Evolutionary conservation across 2,888 invertebrate species (phyloP), one percentile per base, ranked within the genome.

Genomic region (Oscheius sp.): DNA sequence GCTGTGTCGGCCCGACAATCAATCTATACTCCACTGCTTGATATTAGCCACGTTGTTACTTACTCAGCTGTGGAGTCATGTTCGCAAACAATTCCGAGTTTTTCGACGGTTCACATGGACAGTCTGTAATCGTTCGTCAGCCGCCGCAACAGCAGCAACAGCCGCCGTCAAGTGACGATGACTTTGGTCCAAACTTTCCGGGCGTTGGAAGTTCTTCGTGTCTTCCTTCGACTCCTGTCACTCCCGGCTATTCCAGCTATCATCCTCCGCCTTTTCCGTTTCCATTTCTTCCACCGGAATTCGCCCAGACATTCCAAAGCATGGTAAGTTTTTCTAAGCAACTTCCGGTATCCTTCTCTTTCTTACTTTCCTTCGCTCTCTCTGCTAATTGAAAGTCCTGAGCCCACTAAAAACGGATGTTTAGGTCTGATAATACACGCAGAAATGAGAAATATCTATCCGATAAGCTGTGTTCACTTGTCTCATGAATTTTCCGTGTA

Each of bases 21-120:
- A 61, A 61, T 61, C 61, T 45, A 61, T 61, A 61, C 61, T 45
- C n/a, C 42, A 31, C 23, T 29, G 42, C 23, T 45, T 42, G 61
- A 39, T 61, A 61, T 61, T 61, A 61, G 61, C 25, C 61, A 61
- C 61, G 61, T 61, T 61, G 61, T 45, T 64, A 48, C 64, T 64
- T 64, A 64, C 64, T 64, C 64, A 64, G 64, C 64, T 33, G 48
- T 48, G 64, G 48, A 64, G 64, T 64, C 64, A 64, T 64, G 64
- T 64, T 64, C 64, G 64, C 64, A 64, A 64, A 64, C 50, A 64
- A 46, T 64, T 50, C 48, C 34, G 48, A 48, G 33, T 64, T 48
- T 34, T 64, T 64, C 48, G 64, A 64, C 33, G 48, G 33, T 17
- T 46, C 64, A 34, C 48, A 48, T 4, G 27, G 34, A 5, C 64